phyloP scores from a whole-genome alignment of 2,797 vertebrate species.

The Trematomus bernacchii region DNA sequence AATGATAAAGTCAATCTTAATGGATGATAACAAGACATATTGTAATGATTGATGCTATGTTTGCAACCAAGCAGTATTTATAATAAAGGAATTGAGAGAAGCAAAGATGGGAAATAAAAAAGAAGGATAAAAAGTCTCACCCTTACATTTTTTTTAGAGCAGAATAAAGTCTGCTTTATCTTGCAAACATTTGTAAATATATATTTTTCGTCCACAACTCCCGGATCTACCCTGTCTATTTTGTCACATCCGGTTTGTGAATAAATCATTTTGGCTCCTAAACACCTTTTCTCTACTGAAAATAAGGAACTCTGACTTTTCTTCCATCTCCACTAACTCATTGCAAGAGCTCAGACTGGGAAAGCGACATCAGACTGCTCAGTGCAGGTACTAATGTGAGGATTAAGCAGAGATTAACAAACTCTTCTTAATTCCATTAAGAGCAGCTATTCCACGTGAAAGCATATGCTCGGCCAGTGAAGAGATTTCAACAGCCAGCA shows the following conservation, averaged over 20 bases:
- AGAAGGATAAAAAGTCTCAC: conserved; percentile 13
- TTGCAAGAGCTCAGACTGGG: conserved; percentile 26
- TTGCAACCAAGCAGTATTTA: neutral
- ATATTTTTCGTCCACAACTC: neutral
- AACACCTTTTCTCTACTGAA: conserved; percentile 1
- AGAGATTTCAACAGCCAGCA: conserved; percentile 3
- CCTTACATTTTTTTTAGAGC: conserved; percentile 10
- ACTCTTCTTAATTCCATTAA: conserved; percentile 59
- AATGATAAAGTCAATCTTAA: neutral
- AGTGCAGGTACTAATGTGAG: conserved; percentile 61
- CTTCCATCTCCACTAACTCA: conserved; percentile 10
- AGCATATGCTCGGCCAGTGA: neutral
- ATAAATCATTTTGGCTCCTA: neutral
- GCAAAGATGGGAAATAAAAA: neutral
- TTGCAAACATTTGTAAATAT: neutral
- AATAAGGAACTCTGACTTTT: neutral
- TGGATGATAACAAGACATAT: neutral
- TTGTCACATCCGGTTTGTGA: neutral
- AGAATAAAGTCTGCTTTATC: conserved; percentile 15
- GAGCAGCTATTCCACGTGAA: conserved; percentile 14
- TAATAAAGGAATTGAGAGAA: neutral
- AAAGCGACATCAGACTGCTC: conserved; percentile 56
- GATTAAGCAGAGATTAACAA: conserved; percentile 69
- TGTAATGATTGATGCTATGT: neutral
- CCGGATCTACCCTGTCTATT: neutral